Conservation (phyloP, 2,113 vertebrate species). For the Oophaga pumilio region DNA sequence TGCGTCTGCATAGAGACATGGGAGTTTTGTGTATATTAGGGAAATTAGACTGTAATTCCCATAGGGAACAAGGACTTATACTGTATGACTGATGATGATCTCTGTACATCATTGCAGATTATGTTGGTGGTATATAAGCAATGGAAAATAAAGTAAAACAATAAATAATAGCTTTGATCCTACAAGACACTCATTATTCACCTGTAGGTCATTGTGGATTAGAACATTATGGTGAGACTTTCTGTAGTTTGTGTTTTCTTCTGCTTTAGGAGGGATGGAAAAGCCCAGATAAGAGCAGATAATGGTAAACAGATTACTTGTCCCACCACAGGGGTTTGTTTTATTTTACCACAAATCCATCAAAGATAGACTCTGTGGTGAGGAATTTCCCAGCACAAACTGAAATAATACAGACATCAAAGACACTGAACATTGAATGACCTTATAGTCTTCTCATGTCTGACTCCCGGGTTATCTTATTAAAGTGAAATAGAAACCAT, state of each 20-base stretch:
- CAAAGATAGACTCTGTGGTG: neutral
- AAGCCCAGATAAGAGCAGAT: neutral
- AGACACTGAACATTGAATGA: neutral
- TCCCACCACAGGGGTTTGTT: neutral
- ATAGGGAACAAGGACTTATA: too few species aligned
- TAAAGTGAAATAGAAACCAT: neutral
- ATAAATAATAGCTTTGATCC: neutral
- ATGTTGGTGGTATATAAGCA: neutral
- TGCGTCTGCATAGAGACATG: too few species aligned
- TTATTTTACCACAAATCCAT: neutral
- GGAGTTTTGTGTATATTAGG: too few species aligned
- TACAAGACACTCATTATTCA: neutral
- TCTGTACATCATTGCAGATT: neutral
- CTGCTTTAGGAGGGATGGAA: neutral
- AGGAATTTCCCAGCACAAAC: neutral
- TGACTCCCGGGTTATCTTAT: neutral
- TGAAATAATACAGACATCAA: conserved; percentile 23
- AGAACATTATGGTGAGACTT: neutral
- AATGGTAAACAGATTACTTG: neutral
- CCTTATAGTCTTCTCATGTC: neutral
- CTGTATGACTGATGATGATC: too few species aligned
- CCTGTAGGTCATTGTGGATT: neutral
- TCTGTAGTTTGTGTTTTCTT: neutral
- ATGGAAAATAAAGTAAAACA: neutral
- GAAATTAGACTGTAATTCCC: too few species aligned